These are phyloP conservation scores for Nymphalis polychloros DNA, from an alignment of 2,888 invertebrate species.

Conservation along the genomic window DNA sequence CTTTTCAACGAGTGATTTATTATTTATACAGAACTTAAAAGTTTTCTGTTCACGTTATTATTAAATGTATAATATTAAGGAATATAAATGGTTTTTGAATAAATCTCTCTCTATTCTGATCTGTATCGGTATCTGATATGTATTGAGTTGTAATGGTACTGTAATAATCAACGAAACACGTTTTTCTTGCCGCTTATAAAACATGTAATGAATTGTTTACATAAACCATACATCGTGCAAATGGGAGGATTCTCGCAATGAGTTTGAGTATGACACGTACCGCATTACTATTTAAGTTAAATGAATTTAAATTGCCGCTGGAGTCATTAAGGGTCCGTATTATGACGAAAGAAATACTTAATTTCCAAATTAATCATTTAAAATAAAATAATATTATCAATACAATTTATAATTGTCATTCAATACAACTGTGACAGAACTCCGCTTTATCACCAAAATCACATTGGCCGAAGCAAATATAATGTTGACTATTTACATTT, in stretches of 20 bases:
- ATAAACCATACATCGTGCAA: constrained; percentile 30
- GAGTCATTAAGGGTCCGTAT: not conserved
- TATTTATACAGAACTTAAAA: no score
- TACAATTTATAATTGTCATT: constrained; percentile 7
- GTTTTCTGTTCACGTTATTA: not conserved
- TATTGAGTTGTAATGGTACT: constrained; percentile 31
- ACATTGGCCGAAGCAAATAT: not conserved
- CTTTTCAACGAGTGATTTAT: not conserved
- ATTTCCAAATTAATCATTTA: not conserved
- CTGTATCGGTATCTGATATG: constrained; percentile 17
- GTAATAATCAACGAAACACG: constrained; percentile 36
- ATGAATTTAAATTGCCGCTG: not conserved
- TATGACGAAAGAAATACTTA: not conserved
- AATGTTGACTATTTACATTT: not conserved
- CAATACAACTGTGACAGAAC: constrained; percentile 3
- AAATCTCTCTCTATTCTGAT: constrained; percentile 6
- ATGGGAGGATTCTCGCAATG: constrained; percentile 32
- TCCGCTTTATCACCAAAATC: constrained; percentile 5
- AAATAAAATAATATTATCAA: constrained; percentile 1
- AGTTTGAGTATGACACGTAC: constrained; percentile 19
- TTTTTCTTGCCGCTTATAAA: constrained; percentile 29
- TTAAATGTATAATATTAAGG: not conserved
- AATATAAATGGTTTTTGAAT: not conserved
- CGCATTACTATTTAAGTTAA: constrained; percentile 5
- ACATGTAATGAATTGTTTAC: constrained; percentile 38